Base-by-base conservation (phyloP, 1,140 invertebrate genomes). In the Hypsibius dujardini region DNA sequence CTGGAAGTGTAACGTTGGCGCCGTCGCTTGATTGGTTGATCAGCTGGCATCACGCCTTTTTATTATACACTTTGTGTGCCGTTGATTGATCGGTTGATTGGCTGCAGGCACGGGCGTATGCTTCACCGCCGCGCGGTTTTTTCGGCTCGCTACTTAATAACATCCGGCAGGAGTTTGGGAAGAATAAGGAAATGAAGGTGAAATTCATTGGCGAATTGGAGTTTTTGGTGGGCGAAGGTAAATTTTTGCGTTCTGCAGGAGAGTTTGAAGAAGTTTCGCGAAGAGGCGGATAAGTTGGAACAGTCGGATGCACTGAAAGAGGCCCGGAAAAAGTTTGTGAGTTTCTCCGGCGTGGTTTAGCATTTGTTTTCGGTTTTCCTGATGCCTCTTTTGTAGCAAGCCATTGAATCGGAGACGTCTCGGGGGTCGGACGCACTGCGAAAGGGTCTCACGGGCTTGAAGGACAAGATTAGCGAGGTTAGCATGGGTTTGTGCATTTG, bases 161-260 rank as follows among this genome's bases (percentile, higher is more conserved):
- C 80, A 86, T 98, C 70, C 88, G 87, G 78, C 87, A 93, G 75
- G 95, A 98, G 78, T 87, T 97, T 78, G 85, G 87, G 3, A 94
- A 94, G 79, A 97, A 95, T 80, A 96, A 98, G 81, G 93, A 98
- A 79, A 94, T 98, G 89, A 96, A 97, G 77, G 83, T 82, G 75
- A 42, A 46, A 14, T 60, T 73, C 45, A 14, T 40, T 47, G 28
- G 1, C 40, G 45, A 42, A 46, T 2, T 2, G 12, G 73, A 15
- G n/a, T 70, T 2, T 67, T 50, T 69, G 69, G 12, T 72, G 28
- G 46, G 47, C 62, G 69, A 46, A 46, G 47, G 42, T 70, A 70
- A 46, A 28, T 14, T 14, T n/a, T 60, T 59, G 70, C 74, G 74
- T 70, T 70, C 75, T 79, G 70, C 72, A 84, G 83, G 92, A 97